These are phyloP conservation scores for Ptychobarbus kaznakovi DNA, from an alignment of 2,797 vertebrate genomes.

Conservation along the genomic window DNA sequence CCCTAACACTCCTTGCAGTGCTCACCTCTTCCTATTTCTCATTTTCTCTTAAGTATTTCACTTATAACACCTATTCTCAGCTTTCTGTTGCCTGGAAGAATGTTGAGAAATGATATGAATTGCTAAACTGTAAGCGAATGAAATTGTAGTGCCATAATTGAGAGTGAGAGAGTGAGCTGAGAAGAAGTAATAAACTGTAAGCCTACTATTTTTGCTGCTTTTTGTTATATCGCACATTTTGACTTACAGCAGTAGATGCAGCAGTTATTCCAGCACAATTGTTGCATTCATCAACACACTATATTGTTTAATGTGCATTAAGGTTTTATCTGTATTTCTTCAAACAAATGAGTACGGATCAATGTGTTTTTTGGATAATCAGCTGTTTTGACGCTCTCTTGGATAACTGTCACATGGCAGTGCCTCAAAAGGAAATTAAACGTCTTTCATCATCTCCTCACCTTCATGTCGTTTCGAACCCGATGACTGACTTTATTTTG, in stretches of 20 bases:
- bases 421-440: slow-evolving; percentile 2
- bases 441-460: slow-evolving; percentile 12
- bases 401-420: slow-evolving; percentile 17
- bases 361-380: slow-evolving; percentile 1
- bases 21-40: slow-evolving; percentile 14
- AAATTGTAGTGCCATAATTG: neutral
- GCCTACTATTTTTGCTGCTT: neutral
- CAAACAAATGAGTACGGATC: neutral
- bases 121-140: neutral
- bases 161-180: neutral
- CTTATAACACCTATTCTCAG: slow-evolving; percentile 9
- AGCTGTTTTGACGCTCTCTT: neutral
- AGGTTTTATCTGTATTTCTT: neutral
- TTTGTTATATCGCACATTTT: neutral
- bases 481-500: neutral
- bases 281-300: neutral
- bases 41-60: slow-evolving; percentile 15
- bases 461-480: neutral
- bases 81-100: slow-evolving; percentile 7
- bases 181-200: neutral
- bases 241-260: neutral
- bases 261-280: neutral
- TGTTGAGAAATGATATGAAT: neutral
- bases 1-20: neutral
- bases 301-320: neutral